Base-by-base conservation (phyloP, 2,797 vertebrate species). In the Peromyscus nudipes region DNA sequence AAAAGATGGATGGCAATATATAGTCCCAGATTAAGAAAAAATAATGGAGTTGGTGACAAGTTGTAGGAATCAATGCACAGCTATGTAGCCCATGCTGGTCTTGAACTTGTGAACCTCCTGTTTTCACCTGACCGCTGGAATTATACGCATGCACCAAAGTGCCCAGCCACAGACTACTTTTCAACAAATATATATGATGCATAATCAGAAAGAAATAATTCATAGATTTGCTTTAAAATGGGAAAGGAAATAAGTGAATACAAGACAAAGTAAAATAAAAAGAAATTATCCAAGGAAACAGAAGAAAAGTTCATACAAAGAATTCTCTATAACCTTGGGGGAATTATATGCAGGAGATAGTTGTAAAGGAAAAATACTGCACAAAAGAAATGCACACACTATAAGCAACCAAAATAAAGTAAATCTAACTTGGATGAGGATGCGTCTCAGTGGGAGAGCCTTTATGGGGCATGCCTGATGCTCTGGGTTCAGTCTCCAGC, bases 301-400 rank as follows among this genome's bases (percentile, higher is more conserved):
- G 40, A 96, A 23, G n/a, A 95, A 73, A 46, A 57, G 34, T 84
- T 64, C 25, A 64, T 49, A 73, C 23, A 79, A 75, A 62, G n/a
- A 80, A 29, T 83, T 97, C 34, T 85, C 65, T 55, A 12, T 34
- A 71, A 73, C 71, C 37, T 57, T 13, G 23, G 85, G 71, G 16
- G 87, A 93, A 73, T 46, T 71, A 27, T 10, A 71, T 1, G 25
- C 17, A 81, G 23, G 40, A 52, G 34, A 29, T 60, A 83, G 49
- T 37, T 80, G 7, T 91, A 89, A 95, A n/a, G 67, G 52, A 79
- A 91, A 93, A 94, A 52, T n/a, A 40, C 12, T 27, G 37, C 29
- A 80, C 34, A 89, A 37, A 82, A 64, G 40, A 91, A 96, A 89
- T 37, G 3, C n/a, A 40, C 40, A 46, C 11, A 64, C 8, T 37